phyloP scores from a whole-genome alignment of 2,113 vertebrate genomes.

The Hassar affinis region DNA sequence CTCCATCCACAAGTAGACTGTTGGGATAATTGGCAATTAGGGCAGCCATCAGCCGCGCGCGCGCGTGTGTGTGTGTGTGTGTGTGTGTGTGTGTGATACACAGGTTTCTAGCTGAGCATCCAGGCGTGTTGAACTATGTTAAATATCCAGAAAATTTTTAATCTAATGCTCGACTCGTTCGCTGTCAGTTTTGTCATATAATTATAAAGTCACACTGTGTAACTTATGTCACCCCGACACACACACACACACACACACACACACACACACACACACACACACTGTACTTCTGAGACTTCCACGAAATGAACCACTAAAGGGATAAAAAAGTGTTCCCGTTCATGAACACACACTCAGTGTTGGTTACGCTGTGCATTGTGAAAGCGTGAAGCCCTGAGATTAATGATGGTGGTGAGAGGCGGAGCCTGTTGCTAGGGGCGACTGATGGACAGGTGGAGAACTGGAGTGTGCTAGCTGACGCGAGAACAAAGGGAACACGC shows the following conservation, averaged over 20 bases:
- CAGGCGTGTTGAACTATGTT: slow-evolving; percentile 61
- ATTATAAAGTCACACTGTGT: slow-evolving; percentile 72
- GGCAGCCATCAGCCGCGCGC: slow-evolving; percentile 59
- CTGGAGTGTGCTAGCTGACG: neutral
- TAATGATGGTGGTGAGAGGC: neutral
- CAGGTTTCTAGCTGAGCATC: slow-evolving; percentile 57
- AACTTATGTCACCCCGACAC: too few relatives aligned
- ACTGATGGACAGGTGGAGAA: neutral
- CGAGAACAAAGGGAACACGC: neutral
- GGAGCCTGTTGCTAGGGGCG: slow-evolving; percentile 3
- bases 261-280: neutral
- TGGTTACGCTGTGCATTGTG: neutral
- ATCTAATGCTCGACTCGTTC: slow-evolving; percentile 67
- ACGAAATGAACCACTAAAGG: too few relatives aligned
- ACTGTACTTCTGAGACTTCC: too few relatives aligned
- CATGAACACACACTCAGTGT: neutral
- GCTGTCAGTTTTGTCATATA: slow-evolving; percentile 80
- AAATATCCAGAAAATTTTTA: slow-evolving; percentile 70
- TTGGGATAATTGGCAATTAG: slow-evolving; percentile 76
- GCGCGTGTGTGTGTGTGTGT: slow-evolving; percentile 37
- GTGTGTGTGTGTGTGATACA: slow-evolving; percentile 14
- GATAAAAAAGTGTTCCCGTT: too few relatives aligned
- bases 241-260: neutral
- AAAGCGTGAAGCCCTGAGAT: neutral
- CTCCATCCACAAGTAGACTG: slow-evolving; percentile 64